Percentiles rank a stretch among this genome's conserved stretches.
phyloP scores from a whole-genome alignment of 2,113 vertebrate species.

The Xiphophorus couchianus region DNA sequence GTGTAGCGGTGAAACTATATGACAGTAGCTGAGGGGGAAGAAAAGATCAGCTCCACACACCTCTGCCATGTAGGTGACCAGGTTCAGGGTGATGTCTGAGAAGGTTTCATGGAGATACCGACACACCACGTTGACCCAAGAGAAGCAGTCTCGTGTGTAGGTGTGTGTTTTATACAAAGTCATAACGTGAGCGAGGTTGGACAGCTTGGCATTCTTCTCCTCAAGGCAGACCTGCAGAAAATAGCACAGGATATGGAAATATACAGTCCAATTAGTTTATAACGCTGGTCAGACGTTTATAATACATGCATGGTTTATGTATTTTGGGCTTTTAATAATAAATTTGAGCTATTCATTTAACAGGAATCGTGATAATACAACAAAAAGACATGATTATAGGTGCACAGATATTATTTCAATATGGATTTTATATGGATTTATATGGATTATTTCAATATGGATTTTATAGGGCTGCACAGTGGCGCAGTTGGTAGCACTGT shows the following conservation, averaged over 20 bases:
- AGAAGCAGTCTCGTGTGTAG: slow-evolving; percentile 93
- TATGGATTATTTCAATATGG: no score
- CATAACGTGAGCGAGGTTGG: slow-evolving; percentile 98
- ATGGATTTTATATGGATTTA: no score
- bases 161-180: slow-evolving; percentile 96
- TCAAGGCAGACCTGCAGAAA: slow-evolving; percentile 89
- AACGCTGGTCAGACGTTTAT: not conserved
- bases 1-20: not conserved
- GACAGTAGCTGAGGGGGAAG: not conserved
- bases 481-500: no score
- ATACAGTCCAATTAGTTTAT: not conserved
- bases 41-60: slow-evolving; percentile 69
- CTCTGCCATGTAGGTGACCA: slow-evolving; percentile 97
- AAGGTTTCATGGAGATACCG: slow-evolving; percentile 97
- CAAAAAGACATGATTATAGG: not conserved
- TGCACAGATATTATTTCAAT: not conserved
- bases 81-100: slow-evolving; percentile 88
- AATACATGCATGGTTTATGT: no score
- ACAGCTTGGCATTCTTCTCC: slow-evolving; percentile 94
- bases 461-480: no score
- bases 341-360: not conserved
- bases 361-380: not conserved
- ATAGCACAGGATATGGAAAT: not conserved
- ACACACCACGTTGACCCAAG: slow-evolving; percentile 97
- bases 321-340: not conserved